phyloP scores from a whole-genome alignment of 1,140 invertebrate species.

The Nixonia krombeini region DNA sequence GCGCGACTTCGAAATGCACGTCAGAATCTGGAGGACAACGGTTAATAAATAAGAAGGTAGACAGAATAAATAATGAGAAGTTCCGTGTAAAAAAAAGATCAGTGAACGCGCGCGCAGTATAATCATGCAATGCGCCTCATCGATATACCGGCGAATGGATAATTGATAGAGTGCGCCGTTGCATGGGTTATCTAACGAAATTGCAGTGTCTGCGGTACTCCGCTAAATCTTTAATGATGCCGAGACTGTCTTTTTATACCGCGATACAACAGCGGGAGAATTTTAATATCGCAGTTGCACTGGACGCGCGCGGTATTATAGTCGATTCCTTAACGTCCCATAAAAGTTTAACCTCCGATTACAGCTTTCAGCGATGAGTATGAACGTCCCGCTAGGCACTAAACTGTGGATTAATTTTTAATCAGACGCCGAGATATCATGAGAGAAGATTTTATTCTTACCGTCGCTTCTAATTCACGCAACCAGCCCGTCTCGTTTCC shows the following conservation, averaged over 20 bases:
- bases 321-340: conserved; percentile 42
- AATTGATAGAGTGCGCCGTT: background rate
- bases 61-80: no score
- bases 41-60: no score
- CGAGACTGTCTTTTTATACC: conserved; percentile 28
- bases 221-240: conserved; percentile 39
- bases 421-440: conserved; percentile 40
- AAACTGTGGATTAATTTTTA: conserved; percentile 48
- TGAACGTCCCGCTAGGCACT: conserved; percentile 29
- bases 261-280: conserved; percentile 24
- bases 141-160: background rate
- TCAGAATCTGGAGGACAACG: no score
- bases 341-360: conserved; percentile 48
- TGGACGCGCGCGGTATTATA: conserved; percentile 41
- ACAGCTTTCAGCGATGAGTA: conserved; percentile 45
- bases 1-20: no score
- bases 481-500: no score
- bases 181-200: conserved; percentile 20
- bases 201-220: conserved; percentile 23
- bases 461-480: conserved; percentile 28
- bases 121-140: background rate
- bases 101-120: conserved; percentile 5
- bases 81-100: no score
- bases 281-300: conserved; percentile 42
- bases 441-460: conserved; percentile 41